Evolutionary conservation across 2,113 vertebrate species (phyloP).

Genomic region (Miniopterus natalensis): DNA sequence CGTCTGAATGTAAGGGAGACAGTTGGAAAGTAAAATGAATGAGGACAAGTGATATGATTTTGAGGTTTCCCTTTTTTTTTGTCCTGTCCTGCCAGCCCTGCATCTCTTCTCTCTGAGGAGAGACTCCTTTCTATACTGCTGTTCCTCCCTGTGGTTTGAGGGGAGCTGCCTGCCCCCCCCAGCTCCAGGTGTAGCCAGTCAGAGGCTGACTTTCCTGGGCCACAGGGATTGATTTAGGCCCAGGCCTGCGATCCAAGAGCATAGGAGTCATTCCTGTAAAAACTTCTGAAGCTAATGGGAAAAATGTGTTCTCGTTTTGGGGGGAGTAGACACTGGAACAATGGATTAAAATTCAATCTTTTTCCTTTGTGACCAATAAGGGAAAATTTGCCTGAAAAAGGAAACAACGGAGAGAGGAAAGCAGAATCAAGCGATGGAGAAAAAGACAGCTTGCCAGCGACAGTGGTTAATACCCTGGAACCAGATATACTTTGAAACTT

Average conservation of each 20-base stretch:
- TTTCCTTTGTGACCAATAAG: not conserved
- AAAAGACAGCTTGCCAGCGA: not conserved
- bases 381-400: not conserved
- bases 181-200: not conserved
- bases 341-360: not conserved
- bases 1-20: not conserved
- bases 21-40: slow-evolving; percentile 52
- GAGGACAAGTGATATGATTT: not conserved
- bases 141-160: not conserved
- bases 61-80: not conserved
- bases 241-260: not conserved
- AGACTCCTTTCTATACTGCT: not conserved
- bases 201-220: not conserved
- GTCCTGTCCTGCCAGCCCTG: not conserved
- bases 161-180: not conserved
- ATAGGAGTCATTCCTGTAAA: not conserved
- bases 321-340: not conserved
- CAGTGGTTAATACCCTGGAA: not conserved
- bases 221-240: not conserved
- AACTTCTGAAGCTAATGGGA: slow-evolving; percentile 18
- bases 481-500: not conserved
- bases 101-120: not conserved
- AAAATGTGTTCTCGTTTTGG: not conserved
- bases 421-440: not conserved
- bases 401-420: not conserved